Evolutionary conservation across 2,797 vertebrate genomes (phyloP), one percentile per base, ranked within the genome.

Genomic region (Psittacula derbiana): DNA sequence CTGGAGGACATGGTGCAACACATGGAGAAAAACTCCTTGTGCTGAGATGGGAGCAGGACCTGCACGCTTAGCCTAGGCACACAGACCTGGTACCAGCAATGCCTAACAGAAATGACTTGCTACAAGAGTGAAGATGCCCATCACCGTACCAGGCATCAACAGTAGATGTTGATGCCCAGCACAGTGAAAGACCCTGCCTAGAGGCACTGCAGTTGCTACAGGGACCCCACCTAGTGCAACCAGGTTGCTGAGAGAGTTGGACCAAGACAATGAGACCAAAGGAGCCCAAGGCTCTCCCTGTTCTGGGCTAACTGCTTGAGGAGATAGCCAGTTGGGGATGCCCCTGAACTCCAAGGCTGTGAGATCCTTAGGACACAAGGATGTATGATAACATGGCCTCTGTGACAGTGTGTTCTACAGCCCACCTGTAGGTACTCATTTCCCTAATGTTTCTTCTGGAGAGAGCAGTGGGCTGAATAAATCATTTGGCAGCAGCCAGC

Each of bases 321-420:
- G 30, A 41, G 13, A 7, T 6, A 52, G 41, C 41, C n/a, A 70
- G 47, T 36, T 49, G 19, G 18, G 44, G 49, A 83, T 33, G 31
- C 38, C 67, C 21, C 4, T 49, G 36, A 93, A 71, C 13, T 60
- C n/a, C 4, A 31, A 50, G 40, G 36, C 13, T 64, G 19, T 5
- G 38, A 84, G 44, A 80, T 53, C 49, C 21, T 65, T 5, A 58
- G 58, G 21, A 92, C 31, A 8, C 41, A 27, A 50, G 23, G 38
- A 40, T 4, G 12, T 0, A 0, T 21, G 82, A 85, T 31, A 53
- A 17, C 14, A 30, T 0, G 0, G 0, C 14, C 52, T 33, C 85
- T 47, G 33, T 9, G 31, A 65, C 43, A 60, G 9, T 4, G 16
- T 8, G 24, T n/a, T 75, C 69, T 44, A 24, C 36, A 74, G 67